These are phyloP conservation scores for Drosophila testacea DNA, from an alignment of 2,888 invertebrate genomes.

Conservation along the genomic window DNA sequence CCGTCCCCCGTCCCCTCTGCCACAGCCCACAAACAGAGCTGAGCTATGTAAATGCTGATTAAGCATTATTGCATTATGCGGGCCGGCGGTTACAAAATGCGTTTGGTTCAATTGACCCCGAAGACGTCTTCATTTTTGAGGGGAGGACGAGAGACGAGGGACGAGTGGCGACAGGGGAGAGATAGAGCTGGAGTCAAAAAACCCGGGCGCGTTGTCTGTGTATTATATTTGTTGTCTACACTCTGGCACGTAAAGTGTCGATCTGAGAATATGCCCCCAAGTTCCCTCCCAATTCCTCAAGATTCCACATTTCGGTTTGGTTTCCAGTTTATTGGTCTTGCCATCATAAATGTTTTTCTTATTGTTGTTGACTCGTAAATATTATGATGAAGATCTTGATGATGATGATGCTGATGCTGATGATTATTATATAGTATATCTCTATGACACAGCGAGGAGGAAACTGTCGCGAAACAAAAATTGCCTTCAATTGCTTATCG, in stretches of 20 bases:
- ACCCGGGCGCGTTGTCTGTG: slow-evolving; percentile 4
- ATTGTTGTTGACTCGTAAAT: slow-evolving; percentile 19
- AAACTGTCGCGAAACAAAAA: slow-evolving; percentile 22
- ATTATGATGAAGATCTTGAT: slow-evolving; percentile 19
- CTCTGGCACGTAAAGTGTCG: slow-evolving; percentile 31
- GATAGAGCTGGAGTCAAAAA: slow-evolving; percentile 17
- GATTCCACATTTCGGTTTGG: slow-evolving; percentile 28
- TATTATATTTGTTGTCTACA: slow-evolving; percentile 13
- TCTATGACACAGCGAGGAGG: slow-evolving; percentile 4
- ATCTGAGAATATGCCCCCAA: slow-evolving; percentile 21
- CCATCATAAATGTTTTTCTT: background rate
- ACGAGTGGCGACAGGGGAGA: background rate
- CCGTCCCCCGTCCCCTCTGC: background rate
- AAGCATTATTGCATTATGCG: slow-evolving; percentile 74
- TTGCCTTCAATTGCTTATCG: slow-evolving; percentile 58
- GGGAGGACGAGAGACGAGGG: background rate
- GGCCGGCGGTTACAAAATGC: slow-evolving; percentile 68
- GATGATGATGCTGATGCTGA: background rate
- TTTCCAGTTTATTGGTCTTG: slow-evolving; percentile 12
- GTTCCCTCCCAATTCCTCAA: background rate
- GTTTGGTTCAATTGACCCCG: slow-evolving; percentile 71
- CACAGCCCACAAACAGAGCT: background rate
- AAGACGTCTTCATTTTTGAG: slow-evolving; percentile 25
- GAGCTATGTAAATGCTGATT: slow-evolving; percentile 66
- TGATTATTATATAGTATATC: background rate